A percentile compares a stretch with the other conserved stretches of the same genome.
phyloP scores from a whole-genome alignment of 2,797 vertebrate species.

The Pteronotus mesoamericanus region DNA sequence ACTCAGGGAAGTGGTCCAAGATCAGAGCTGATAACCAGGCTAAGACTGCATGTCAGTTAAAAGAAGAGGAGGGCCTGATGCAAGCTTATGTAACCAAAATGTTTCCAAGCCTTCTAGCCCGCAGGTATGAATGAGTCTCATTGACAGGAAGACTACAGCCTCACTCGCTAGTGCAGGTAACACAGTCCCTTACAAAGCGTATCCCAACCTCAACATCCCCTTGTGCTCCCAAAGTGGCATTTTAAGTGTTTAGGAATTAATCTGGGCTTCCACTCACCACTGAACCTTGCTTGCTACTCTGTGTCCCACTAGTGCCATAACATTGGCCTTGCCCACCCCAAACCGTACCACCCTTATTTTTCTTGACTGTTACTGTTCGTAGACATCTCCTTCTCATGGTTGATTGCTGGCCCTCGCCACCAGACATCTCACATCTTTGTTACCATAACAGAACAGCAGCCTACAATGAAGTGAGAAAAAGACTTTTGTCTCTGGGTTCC shows the following conservation, averaged over 20 bases:
- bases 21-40: not conserved
- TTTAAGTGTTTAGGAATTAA: not conserved
- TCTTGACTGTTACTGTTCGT: not conserved
- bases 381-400: not conserved
- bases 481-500: not conserved
- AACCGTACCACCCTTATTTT: not conserved
- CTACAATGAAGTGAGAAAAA: not conserved
- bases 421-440: not conserved
- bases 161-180: not conserved
- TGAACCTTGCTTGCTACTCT: not conserved
- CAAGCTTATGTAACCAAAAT: not conserved
- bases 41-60: not conserved
- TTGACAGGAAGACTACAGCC: not conserved
- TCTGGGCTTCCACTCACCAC: not conserved
- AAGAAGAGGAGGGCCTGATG: not conserved
- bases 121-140: not conserved
- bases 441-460: not conserved
- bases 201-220: not conserved
- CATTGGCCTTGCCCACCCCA: not conserved
- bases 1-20: conserved; percentile 24
- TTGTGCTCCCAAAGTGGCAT: not conserved
- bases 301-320: no score
- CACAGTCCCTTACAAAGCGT: not conserved
- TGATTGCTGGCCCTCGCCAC: not conserved
- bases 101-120: not conserved